phyloP scores from a whole-genome alignment of 2,888 invertebrate genomes.

The Cryptophagus acutangulus region DNA sequence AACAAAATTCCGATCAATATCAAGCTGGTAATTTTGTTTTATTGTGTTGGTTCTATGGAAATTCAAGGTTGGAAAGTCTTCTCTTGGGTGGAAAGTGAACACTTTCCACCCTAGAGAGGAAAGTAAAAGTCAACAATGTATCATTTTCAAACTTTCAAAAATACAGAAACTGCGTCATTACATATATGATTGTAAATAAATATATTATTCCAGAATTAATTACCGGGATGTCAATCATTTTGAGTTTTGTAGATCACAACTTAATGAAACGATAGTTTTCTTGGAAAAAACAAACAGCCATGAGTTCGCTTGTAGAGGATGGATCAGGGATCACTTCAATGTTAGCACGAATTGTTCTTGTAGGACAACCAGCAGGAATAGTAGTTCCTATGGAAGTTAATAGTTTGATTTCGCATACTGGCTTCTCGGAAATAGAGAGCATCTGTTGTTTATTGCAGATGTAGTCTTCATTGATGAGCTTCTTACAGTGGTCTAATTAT shows the following conservation, averaged over 20 bases:
- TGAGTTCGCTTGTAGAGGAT: conserved; percentile 8
- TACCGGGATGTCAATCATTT: conserved; percentile 7
- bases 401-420: conserved; percentile 12
- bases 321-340: conserved; percentile 5
- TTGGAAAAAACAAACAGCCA: conserved; percentile 10
- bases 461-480: conserved; percentile 4
- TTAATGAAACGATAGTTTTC: conserved; percentile 10
- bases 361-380: not conserved
- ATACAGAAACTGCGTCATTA: no score
- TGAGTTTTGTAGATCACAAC: conserved; percentile 8
- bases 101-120: no score
- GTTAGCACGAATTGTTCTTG: not conserved
- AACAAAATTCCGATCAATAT: no score
- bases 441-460: conserved; percentile 5
- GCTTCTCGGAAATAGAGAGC: conserved; percentile 6
- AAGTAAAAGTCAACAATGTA: no score
- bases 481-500: conserved; percentile 11
- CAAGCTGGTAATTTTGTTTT: no score
- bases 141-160: no score
- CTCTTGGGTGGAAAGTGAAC: no score
- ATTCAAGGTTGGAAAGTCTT: no score
- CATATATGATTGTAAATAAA: no score
- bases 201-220: conserved; percentile 7
- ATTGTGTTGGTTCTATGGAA: no score
- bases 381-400: not conserved